A percentile compares a stretch with the other conserved stretches of the same genome.
Conservation (phyloP, 2,113 vertebrate species). For the Cacatua alba region DNA sequence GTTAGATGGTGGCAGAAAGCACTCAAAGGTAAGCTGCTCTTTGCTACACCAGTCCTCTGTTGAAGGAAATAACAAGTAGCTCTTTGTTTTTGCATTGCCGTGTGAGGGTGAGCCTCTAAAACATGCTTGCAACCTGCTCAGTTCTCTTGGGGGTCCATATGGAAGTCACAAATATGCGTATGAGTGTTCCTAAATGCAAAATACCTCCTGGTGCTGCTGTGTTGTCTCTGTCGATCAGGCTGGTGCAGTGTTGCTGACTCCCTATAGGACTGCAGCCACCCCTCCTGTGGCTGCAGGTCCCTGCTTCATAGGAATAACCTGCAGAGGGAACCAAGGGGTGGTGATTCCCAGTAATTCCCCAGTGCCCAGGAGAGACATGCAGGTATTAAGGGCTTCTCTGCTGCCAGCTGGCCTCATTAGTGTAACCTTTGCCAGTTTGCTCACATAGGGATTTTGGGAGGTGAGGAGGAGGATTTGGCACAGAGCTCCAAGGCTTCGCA, state of each 20-base stretch:
- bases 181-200: neutral
- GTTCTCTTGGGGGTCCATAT: rapidly evolving
- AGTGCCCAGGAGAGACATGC: rapidly evolving
- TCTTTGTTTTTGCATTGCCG: neutral
- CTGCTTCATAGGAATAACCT: neutral
- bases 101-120: neutral
- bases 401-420: neutral
- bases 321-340: neutral
- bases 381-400: neutral
- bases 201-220: rapidly evolving
- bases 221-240: neutral
- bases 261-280: rapidly evolving
- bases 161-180: rapidly evolving
- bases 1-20: neutral
- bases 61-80: neutral
- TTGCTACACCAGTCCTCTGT: rapidly evolving
- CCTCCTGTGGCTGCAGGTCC: neutral
- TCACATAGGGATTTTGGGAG: neutral
- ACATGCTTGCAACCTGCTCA: neutral
- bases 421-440: neutral
- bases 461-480: conserved; percentile 5
- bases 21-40: neutral
- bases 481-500: neutral
- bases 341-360: neutral
- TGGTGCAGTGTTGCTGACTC: neutral